Percentiles rank a stretch among this genome's conserved stretches.
These are phyloP conservation scores for Agrenia bidenticulata DNA, from an alignment of 2,888 invertebrate genomes.

Conservation along the genomic window DNA sequence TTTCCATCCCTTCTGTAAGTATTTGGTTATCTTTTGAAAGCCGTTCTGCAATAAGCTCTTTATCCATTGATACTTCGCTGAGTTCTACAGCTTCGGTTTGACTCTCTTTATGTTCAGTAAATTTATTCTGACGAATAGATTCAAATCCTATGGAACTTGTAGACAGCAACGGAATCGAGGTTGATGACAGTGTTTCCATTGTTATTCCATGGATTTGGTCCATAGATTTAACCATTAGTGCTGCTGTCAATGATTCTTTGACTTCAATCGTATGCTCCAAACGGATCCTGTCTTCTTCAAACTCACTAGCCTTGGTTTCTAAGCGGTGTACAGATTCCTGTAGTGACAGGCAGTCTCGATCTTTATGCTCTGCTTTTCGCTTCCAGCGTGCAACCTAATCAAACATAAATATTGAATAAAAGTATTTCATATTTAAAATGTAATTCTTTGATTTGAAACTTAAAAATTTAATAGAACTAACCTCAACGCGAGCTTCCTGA, in stretches of 20 bases:
- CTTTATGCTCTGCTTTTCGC: conserved; percentile 28
- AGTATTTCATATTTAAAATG: too few relatives aligned
- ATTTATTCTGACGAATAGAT: background rate
- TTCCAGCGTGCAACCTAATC: conserved; percentile 24
- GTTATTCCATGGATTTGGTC: background rate
- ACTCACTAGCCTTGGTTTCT: conserved; percentile 12
- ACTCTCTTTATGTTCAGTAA: conserved; percentile 5
- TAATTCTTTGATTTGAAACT: too few relatives aligned
- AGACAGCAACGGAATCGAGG: conserved; percentile 17
- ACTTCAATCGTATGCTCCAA: conserved; percentile 26
- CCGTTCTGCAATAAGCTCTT: background rate
- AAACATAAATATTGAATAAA: background rate
- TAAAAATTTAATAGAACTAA: background rate
- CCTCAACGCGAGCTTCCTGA: conserved; percentile 21
- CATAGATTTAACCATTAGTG: conserved; percentile 15
- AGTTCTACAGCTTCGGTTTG: background rate
- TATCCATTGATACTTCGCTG: conserved; percentile 9
- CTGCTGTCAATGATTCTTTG: conserved; percentile 21
- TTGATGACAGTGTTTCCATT: conserved; percentile 9
- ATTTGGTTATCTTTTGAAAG: conserved; percentile 19
- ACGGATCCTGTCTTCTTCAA: conserved; percentile 25
- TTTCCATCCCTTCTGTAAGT: conserved; percentile 22
- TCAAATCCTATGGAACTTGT: conserved; percentile 5
- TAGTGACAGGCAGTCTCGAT: conserved; percentile 8
- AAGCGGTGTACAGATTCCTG: conserved; percentile 24